phyloP scores from a whole-genome alignment of 2,888 invertebrate species.

The Polietes domitor region DNA sequence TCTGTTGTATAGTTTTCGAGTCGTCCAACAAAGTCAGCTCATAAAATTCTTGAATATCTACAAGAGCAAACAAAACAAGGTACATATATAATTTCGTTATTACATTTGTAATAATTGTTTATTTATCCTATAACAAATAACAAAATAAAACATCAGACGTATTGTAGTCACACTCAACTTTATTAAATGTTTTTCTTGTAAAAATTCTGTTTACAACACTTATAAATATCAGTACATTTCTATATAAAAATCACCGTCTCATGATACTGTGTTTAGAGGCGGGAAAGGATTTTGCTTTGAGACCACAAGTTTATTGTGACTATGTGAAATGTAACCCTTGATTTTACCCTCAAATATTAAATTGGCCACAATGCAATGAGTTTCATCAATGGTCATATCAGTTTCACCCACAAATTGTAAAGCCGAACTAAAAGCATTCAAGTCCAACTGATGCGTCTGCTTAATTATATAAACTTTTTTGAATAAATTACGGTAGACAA shows the following conservation, averaged over 20 bases:
- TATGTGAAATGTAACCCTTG: slow-evolving; percentile 98
- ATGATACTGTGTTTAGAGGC: slow-evolving; percentile 84
- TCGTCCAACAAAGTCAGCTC: slow-evolving; percentile 98
- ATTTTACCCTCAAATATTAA: slow-evolving; percentile 98
- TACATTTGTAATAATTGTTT: background rate
- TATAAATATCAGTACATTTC: slow-evolving; percentile 11
- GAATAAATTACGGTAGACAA: slow-evolving; percentile 97
- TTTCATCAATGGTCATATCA: slow-evolving; percentile 96
- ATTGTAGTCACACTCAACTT: background rate
- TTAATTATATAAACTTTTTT: slow-evolving; percentile 91
- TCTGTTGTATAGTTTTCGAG: slow-evolving; percentile 96
- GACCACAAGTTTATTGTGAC: slow-evolving; percentile 97
- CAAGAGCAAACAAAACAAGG: slow-evolving; percentile 84
- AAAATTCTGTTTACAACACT: background rate
- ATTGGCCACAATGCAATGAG: slow-evolving; percentile 97
- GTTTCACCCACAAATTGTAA: slow-evolving; percentile 90
- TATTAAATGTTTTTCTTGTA: background rate
- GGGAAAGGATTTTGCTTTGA: slow-evolving; percentile 99
- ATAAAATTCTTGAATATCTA: slow-evolving; percentile 99
- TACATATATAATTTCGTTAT: background rate
- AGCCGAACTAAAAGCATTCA: slow-evolving; percentile 91
- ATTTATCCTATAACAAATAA: background rate
- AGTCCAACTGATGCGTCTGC: slow-evolving; percentile 93
- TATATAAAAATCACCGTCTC: slow-evolving; percentile 68
- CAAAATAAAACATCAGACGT: background rate